Evolutionary conservation across 2,113 vertebrate species (phyloP), one percentile per base, ranked within the genome.

Genomic region (Ameiurus melas): DNA sequence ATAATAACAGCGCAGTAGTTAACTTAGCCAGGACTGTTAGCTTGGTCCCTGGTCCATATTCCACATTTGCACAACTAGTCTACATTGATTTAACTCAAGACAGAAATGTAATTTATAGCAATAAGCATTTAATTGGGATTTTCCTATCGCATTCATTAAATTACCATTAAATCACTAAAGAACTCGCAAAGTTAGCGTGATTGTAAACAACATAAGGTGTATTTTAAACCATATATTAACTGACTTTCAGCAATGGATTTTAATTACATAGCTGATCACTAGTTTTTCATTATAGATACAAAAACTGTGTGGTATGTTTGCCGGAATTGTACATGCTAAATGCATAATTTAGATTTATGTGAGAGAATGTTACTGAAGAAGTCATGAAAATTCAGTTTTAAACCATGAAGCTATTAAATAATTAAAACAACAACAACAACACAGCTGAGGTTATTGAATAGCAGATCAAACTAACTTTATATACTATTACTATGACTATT

Each of bases 11-110:
- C 3, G 0, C 9, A 57, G 43, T 85, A 19, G 53, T 33, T 20
- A 25, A 85, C 64, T 85, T 57, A 85, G 68, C 68, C 30, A 39
- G 47, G 4, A 85, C 84, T 71, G 84, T 71, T 33, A 85, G n/a
- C 57, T 70, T 85, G 43, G 51, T 85, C 33, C 68, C 68, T 57
- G 55, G 6, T 39, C 55, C 30, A 82, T 60, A 82, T 82, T 60
- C 80, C 30, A 82, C 1, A 14, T 82, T 82, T 39, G 55, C 27
- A 12, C 25, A 60, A 22, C 30, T 25, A 60, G 19, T 13, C 60
- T 19, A 80, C n/a, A 0, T 30, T 55, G 77, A 80, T 80, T 80
- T 80, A 57, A 19, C 27, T 80, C 51, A 55, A 16, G 16, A 80
- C 77, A 80, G 20, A 60, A 36, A 82, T 5, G 14, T 7, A 39